phyloP scores from a whole-genome alignment of 2,888 invertebrate genomes.

The Himalopsyche tibetana region DNA sequence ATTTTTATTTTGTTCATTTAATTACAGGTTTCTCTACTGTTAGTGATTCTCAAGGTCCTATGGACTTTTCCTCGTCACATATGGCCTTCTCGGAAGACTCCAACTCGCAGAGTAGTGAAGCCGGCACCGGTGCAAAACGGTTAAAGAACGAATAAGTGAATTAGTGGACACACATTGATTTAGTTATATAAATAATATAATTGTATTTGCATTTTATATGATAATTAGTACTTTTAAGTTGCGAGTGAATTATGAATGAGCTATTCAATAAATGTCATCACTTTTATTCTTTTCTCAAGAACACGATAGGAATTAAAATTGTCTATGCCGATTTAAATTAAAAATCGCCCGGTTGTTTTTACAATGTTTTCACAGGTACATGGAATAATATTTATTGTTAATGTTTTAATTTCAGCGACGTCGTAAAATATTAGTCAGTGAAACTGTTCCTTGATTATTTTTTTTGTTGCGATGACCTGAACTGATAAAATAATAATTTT shows the following conservation, averaged over 20 bases:
- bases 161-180: conserved; percentile 67
- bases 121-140: conserved; percentile 81
- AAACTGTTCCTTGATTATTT: background rate
- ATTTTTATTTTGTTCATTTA: conserved; percentile 1
- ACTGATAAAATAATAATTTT: background rate
- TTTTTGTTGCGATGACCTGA: background rate
- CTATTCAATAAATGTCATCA: background rate
- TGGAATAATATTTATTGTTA: background rate
- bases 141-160: conserved; percentile 83
- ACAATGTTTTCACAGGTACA: background rate
- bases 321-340: background rate
- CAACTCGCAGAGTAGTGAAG: conserved; percentile 91
- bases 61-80: conserved; percentile 89
- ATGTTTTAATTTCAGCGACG: too few species aligned
- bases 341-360: background rate
- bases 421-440: background rate
- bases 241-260: background rate
- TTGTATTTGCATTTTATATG: conserved; percentile 26
- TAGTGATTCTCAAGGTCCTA: conserved; percentile 92
- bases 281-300: background rate
- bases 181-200: conserved; percentile 4
- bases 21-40: conserved; percentile 90
- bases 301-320: background rate
- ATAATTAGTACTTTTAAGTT: conserved; percentile 12
- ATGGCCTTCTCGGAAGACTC: conserved; percentile 94